These are phyloP conservation scores for Epirrita christyi DNA, from an alignment of 2,888 invertebrate species.

Conservation along the genomic window DNA sequence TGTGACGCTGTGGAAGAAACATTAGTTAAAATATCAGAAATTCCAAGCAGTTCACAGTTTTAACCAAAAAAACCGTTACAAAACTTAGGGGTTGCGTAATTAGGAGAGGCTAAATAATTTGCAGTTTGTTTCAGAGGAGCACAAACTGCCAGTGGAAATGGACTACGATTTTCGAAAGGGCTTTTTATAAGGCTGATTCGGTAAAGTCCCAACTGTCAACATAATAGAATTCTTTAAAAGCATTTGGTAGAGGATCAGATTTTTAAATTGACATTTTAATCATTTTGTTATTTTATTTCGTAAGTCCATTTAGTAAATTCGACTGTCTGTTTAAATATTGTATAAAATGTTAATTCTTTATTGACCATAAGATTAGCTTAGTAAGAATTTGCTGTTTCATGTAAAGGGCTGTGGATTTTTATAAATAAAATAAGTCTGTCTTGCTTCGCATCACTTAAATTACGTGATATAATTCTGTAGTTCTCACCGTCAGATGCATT, in stretches of 20 bases:
- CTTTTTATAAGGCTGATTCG: background rate
- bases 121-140: background rate
- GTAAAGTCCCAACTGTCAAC: background rate
- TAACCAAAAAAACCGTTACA: background rate
- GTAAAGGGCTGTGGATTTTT: too few species aligned
- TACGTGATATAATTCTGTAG: background rate
- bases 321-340: too few species aligned
- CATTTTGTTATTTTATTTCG: too few species aligned
- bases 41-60: too few species aligned
- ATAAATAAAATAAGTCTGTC: too few species aligned
- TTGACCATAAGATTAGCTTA: too few species aligned
- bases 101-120: background rate
- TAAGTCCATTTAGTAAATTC: too few species aligned
- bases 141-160: background rate
- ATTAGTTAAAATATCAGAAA: background rate
- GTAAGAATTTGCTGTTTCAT: too few species aligned
- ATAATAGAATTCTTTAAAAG: background rate
- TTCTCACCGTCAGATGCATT: background rate
- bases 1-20: constrained; percentile 52
- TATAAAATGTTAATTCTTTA: too few species aligned
- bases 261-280: background rate
- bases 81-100: background rate
- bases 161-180: background rate
- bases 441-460: background rate
- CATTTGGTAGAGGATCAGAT: background rate